These are phyloP conservation scores for Centruroides vittatus DNA, from an alignment of 1,140 invertebrate genomes.

Conservation along the genomic window DNA sequence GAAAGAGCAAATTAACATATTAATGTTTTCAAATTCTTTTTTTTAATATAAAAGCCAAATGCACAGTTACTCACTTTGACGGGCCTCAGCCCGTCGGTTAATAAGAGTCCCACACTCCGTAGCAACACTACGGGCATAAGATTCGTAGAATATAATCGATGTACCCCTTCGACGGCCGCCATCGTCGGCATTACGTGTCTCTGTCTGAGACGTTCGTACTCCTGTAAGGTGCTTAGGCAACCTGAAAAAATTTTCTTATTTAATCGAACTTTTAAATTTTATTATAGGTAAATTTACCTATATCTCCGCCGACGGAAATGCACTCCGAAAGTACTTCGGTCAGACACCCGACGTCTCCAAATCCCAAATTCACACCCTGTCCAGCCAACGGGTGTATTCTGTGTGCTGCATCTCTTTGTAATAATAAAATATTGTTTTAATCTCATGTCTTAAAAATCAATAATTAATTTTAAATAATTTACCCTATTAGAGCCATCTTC, in stretches of 20 bases:
- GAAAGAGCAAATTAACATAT: neutral
- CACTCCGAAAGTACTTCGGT: constrained; percentile 50
- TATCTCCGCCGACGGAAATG: constrained; percentile 49
- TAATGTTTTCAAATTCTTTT: too few species aligned
- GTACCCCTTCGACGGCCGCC: constrained; percentile 69
- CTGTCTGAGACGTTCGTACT: constrained; percentile 75
- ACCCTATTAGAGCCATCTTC: constrained; percentile 70
- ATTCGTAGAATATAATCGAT: constrained; percentile 64
- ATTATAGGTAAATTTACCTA: constrained; percentile 4
- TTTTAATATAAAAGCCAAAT: too few species aligned
- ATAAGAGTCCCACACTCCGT: constrained; percentile 68
- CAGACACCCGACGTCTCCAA: constrained; percentile 73
- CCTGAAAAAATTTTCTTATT: constrained; percentile 24
- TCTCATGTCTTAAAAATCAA: neutral
- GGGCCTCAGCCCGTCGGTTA: constrained; percentile 59
- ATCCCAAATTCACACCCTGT: constrained; percentile 93
- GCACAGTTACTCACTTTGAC: constrained; percentile 47
- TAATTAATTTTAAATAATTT: constrained; percentile 17
- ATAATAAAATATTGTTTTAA: neutral
- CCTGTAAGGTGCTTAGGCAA: constrained; percentile 47
- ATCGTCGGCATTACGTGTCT: constrained; percentile 76
- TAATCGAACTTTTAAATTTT: neutral
- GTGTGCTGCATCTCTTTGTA: constrained; percentile 70
- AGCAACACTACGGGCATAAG: constrained; percentile 61
- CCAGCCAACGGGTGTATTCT: constrained; percentile 91